Percentiles rank a stretch among this genome's conserved stretches.
Conservation (phyloP, 2,113 vertebrate genomes). For the Gulo gulo region DNA sequence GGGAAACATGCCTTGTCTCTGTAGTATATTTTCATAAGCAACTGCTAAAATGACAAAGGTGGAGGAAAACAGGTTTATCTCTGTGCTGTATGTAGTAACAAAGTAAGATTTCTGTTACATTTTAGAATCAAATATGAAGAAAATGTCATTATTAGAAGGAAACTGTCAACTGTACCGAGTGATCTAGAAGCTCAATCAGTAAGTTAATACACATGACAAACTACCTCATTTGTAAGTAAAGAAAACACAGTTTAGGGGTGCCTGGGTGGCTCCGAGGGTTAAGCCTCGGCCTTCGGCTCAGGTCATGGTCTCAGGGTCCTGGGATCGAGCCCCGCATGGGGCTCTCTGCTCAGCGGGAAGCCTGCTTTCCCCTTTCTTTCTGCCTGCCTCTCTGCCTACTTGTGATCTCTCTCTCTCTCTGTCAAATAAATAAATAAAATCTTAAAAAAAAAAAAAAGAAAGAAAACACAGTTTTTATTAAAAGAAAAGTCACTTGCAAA, state of each 20-base stretch:
- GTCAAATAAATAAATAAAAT: no score
- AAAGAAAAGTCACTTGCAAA: conserved; percentile 43
- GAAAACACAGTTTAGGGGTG: background rate
- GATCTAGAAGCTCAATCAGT: conserved; percentile 4
- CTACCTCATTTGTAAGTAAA: background rate
- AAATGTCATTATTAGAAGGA: conserved; percentile 62
- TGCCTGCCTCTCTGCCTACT: no score
- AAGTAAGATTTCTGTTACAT: background rate
- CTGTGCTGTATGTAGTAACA: background rate
- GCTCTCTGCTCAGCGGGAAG: no score
- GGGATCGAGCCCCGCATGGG: no score
- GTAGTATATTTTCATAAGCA: background rate
- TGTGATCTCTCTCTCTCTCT: no score
- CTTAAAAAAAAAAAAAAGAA: background rate
- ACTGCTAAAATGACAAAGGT: background rate
- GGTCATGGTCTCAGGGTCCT: no score
- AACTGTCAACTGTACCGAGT: conserved; percentile 24
- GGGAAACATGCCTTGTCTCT: background rate
- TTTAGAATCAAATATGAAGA: conserved; percentile 29
- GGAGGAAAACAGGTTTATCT: background rate
- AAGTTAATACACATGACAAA: conserved; percentile 53
- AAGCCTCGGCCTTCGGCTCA: no score
- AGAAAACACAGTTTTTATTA: background rate
- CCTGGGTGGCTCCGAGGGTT: no score
- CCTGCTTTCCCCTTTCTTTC: no score